A percentile compares a stretch with the other conserved stretches of the same genome.
Evolutionary conservation across 2,888 invertebrate species (phyloP).

Genomic region (Disparrhopalites patrizii): DNA sequence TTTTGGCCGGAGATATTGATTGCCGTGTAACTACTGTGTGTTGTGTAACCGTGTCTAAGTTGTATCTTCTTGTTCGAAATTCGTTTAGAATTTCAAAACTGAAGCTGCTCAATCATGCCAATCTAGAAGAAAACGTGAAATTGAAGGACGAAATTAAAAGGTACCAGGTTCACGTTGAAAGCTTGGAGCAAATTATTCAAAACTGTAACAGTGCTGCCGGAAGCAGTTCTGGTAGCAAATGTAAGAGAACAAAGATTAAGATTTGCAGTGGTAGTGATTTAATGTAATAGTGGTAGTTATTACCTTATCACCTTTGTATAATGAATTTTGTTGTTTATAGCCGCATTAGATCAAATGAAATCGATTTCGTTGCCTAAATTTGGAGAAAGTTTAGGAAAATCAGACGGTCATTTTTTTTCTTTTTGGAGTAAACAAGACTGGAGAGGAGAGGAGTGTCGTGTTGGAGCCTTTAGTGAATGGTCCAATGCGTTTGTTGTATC

Average conservation of each 20-base stretch:
- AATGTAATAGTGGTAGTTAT: too few relatives aligned
- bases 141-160: slow-evolving; percentile 6
- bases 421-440: slow-evolving; percentile 57
- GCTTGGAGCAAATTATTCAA: slow-evolving; percentile 10
- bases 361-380: background rate
- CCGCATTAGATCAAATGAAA: slow-evolving; percentile 15
- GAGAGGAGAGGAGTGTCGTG: slow-evolving; percentile 64
- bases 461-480: slow-evolving; percentile 65
- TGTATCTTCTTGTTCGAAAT: background rate
- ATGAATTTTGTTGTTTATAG: too few relatives aligned
- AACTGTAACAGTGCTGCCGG: background rate
- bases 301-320: too few relatives aligned
- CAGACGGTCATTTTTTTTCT: background rate
- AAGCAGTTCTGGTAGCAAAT: background rate
- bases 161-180: background rate
- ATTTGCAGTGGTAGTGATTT: background rate
- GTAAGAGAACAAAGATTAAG: background rate
- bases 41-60: background rate
- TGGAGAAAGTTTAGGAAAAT: background rate
- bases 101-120: slow-evolving; percentile 5
- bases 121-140: slow-evolving; percentile 5
- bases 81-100: slow-evolving; percentile 20
- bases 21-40: background rate
- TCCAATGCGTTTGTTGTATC: slow-evolving; percentile 68
- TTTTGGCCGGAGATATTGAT: background rate